These are phyloP conservation scores for Tupaia chinensis DNA, from an alignment of 2,113 vertebrate species.

Conservation along the genomic window DNA sequence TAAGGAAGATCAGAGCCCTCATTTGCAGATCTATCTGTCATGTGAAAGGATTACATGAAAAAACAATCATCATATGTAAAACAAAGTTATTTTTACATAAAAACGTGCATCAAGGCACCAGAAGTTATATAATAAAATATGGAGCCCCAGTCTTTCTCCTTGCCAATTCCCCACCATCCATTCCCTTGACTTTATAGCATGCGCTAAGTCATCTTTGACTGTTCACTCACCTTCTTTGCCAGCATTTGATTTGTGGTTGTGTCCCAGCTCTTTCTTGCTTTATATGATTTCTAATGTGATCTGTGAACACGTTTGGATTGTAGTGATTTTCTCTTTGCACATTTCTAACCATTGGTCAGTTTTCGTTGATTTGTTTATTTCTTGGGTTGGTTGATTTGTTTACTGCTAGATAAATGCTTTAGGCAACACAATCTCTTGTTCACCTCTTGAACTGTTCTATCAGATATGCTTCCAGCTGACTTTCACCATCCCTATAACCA, in stretches of 20 bases:
- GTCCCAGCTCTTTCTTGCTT: constrained; percentile 55
- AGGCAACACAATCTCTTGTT: background rate
- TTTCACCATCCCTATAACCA: background rate
- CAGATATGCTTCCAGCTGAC: background rate
- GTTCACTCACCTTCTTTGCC: background rate
- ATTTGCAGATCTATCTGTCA: background rate
- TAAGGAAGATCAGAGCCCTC: background rate
- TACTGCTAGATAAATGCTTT: background rate
- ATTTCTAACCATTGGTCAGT: constrained; percentile 7
- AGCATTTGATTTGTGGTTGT: background rate
- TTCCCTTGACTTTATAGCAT: background rate
- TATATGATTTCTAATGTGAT: background rate
- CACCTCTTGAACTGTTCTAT: constrained; percentile 37
- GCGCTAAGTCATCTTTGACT: constrained; percentile 13
- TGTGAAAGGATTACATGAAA: constrained; percentile 22
- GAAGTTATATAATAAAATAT: background rate
- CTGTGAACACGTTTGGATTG: background rate
- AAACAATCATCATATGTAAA: background rate
- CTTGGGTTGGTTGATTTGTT: background rate
- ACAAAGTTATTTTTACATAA: constrained; percentile 24
- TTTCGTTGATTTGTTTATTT: background rate
- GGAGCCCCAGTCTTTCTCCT: background rate
- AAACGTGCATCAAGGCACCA: background rate
- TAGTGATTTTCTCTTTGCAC: constrained; percentile 16
- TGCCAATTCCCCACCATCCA: background rate